phyloP scores from a whole-genome alignment of 2,113 vertebrate genomes.

The Accipiter virgatus region DNA sequence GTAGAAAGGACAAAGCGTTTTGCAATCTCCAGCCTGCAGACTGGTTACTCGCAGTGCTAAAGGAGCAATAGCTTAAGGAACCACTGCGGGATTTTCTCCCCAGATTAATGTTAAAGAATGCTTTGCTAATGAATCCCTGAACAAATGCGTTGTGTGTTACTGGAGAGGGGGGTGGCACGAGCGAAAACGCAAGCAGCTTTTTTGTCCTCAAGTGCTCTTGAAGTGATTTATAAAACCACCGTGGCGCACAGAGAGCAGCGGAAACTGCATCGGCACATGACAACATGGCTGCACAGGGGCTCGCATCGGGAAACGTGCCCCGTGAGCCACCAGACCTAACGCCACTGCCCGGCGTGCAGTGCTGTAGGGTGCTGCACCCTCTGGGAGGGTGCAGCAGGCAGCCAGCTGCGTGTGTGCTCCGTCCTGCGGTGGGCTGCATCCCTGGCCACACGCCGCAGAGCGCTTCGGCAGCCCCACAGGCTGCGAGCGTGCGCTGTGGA shows the following conservation, averaged over 20 bases:
- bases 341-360: rapidly evolving
- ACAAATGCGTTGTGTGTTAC: conserved; percentile 23
- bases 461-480: rapidly evolving
- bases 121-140: conserved; percentile 66
- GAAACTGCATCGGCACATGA: background rate
- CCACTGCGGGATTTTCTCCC: conserved; percentile 50
- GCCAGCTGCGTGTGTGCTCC: background rate
- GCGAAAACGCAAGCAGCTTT: conserved; percentile 14
- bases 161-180: background rate
- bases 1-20: conserved; percentile 66
- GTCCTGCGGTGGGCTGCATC: rapidly evolving
- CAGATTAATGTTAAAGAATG: conserved; percentile 59
- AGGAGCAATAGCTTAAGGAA: conserved; percentile 22
- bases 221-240: conserved; percentile 39
- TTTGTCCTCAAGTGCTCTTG: conserved; percentile 72
- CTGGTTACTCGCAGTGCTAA: conserved; percentile 28
- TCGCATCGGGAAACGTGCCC: background rate
- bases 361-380: background rate
- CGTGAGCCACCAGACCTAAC: background rate
- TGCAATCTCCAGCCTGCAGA: conserved; percentile 28
- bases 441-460: rapidly evolving
- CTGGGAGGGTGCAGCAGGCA: background rate
- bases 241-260: background rate
- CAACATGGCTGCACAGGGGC: conserved; percentile 9
- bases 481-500: rapidly evolving